A percentile compares a stretch with the other conserved stretches of the same genome.
Evolutionary conservation across 2,888 invertebrate genomes (phyloP).

Genomic region (Ceraclea dissimilis): DNA sequence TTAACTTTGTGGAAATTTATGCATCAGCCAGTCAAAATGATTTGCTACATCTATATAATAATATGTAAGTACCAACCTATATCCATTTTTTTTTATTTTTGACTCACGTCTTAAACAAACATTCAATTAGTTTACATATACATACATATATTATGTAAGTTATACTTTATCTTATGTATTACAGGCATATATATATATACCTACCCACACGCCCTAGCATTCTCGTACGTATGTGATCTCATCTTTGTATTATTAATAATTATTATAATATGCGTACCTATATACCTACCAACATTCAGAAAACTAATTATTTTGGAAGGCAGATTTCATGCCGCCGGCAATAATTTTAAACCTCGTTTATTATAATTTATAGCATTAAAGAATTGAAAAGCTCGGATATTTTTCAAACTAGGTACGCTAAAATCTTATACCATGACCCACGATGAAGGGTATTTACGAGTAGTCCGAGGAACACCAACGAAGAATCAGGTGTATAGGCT

Average conservation of each 20-base stretch:
- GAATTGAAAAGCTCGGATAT: not conserved
- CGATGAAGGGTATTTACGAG: not conserved
- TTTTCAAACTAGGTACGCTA: not conserved
- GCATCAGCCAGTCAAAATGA: not conserved
- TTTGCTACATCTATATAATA: not conserved
- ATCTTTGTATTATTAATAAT: not conserved
- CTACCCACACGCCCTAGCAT: not conserved
- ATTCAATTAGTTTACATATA: not conserved
- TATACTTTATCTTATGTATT: too few species aligned
- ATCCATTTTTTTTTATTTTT: too few species aligned
- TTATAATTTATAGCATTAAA: not conserved
- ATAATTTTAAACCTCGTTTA: not conserved
- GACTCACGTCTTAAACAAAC: not conserved
- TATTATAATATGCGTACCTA: too few species aligned
- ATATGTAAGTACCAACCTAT: too few species aligned
- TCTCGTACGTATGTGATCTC: not conserved
- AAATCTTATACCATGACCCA: not conserved
- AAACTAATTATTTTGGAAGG: slow-evolving; percentile 1
- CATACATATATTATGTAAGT: too few species aligned
- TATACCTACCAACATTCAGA: not conserved
- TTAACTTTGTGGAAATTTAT: not conserved
- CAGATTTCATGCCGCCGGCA: not conserved
- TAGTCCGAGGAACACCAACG: not conserved
- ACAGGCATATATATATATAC: too few species aligned
- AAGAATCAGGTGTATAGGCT: not conserved